Evolutionary conservation across 2,113 vertebrate genomes (phyloP), one percentile per base, ranked within the genome.

Genomic region (Mionectes macconnelli): DNA sequence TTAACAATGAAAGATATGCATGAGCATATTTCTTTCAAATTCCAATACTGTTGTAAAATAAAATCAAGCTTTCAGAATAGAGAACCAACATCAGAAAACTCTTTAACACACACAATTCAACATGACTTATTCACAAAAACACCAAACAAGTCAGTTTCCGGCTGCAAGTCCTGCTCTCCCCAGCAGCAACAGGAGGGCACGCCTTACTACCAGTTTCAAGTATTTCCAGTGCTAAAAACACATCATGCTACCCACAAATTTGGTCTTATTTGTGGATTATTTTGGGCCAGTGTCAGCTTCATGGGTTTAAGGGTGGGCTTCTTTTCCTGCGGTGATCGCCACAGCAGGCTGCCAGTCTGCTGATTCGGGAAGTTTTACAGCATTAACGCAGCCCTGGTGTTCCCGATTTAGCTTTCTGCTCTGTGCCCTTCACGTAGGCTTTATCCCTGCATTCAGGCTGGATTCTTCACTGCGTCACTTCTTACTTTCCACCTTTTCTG

Each of bases 321-420:
- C 66, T 76, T 67, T 94, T 85, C 79, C 85, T 60, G 39, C 30
- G 55, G 81, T 6, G 0, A 79, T 2, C 74, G 55, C 74, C 89
- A 93, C 89, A 95, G 93, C 24, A 90, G 75, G 74, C 70, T 91
- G 76, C 75, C 60, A 76, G 74, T 33, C 53, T 96, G 92, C 92
- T 93, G 91, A 91, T 94, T 90, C 31, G 28, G 42, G 81, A 83
- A 94, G 85, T 79, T 95, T 91, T 67, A 76, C 60, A 72, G 37
- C 72, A 79, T 81, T 92, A 95, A 94, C 14, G 4, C 76, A 94
- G 88, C 64, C 72, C 72, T 59, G 30, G 78, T 23, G 42, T 79
- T 76, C 87, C 67, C 8, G 45, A 68, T 75, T 94, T 74, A 86
- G 94, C 57, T 96, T 80, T 73, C 87, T 85, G 79, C 37, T 87